Evolutionary conservation across 2,888 invertebrate genomes (phyloP), one percentile per base, ranked within the genome.

Genomic region (Scaptomyza flava): DNA sequence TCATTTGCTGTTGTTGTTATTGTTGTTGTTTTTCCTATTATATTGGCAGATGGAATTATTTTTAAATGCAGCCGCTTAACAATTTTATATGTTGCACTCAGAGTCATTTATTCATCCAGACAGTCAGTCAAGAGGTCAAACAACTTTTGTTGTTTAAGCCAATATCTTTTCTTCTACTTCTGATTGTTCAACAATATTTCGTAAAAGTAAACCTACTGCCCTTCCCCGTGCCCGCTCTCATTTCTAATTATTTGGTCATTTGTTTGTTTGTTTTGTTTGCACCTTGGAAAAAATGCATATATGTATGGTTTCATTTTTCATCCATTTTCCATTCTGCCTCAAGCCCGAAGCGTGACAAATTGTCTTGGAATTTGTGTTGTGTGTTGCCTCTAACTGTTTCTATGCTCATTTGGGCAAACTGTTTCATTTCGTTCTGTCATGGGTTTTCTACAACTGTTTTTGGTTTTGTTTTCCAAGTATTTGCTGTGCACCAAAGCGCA

Each of bases 11-110:
- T 51, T 60, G 57, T 41, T 72, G 64, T 66, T 66, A 65, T 54
- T 68, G 48, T 62, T 68, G 53, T 23, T 23, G 23, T 23, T 27
- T 27, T 23, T 56, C 66, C 68, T 70, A 65, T 85, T 81, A 86
- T 84, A 84, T 87, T 83, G 81, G 84, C 84, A 83, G 81, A 77
- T 77, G 69, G 81, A 83, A 86, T 83, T 84, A 79, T 83, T 82
- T 86, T 81, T 83, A 82, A 82, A 82, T 82, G 83, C 86, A 84
- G 84, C 72, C 84, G 87, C 84, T 79, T 86, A 79, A 79, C 85
- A 87, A 87, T 82, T 83, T 84, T 59, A 72, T 79, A 63, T 81
- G 68, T 62, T 80, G 76, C 64, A 70, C 56, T 70, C 73, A 56
- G 14, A 58, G 48, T 79, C 76, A 61, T 53, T 60, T 72, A 64